A percentile compares a stretch with the other conserved stretches of the same genome.
These are phyloP conservation scores for Falco punctatus DNA, from an alignment of 2,113 vertebrate genomes.

Conservation along the genomic window DNA sequence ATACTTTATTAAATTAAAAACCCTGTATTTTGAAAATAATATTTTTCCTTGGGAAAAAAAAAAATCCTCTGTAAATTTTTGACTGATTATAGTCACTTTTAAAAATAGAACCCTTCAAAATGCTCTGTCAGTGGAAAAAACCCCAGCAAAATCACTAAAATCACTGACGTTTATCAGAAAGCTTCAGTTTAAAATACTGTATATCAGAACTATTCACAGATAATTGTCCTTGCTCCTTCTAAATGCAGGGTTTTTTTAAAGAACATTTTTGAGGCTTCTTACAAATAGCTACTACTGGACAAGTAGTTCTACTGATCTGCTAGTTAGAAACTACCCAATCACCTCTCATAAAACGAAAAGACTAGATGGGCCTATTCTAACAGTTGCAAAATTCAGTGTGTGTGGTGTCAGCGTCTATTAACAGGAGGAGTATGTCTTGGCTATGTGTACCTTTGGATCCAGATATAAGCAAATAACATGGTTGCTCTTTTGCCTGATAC, in stretches of 20 bases:
- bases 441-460: neutral
- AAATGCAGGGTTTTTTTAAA: too few relatives aligned
- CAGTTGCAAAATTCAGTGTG: neutral
- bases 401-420: too few relatives aligned
- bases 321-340: neutral
- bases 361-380: too few relatives aligned
- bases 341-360: neutral
- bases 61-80: neutral
- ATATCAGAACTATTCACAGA: neutral
- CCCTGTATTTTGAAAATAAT: neutral
- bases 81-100: neutral
- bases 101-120: neutral
- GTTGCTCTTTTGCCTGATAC: neutral
- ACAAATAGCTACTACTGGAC: neutral
- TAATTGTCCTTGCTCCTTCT: neutral
- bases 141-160: neutral
- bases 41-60: neutral
- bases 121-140: neutral
- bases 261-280: neutral
- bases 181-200: neutral
- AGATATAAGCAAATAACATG: neutral
- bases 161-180: neutral
- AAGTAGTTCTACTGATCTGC: neutral
- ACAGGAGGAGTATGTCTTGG: neutral
- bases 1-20: neutral